phyloP scores from a whole-genome alignment of 1,140 invertebrate species.

The Oscheius sp. region DNA sequence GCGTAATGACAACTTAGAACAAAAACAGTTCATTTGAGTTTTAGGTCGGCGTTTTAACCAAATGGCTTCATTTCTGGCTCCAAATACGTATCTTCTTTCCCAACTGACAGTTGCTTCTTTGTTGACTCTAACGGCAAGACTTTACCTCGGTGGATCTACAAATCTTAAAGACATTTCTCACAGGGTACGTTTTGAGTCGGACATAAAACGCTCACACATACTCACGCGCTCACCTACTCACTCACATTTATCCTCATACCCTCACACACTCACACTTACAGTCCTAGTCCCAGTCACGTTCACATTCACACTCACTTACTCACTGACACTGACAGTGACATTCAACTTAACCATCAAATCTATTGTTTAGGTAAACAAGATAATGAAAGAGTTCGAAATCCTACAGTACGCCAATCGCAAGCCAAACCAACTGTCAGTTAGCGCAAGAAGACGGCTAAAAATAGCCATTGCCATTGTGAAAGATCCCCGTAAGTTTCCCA shows the following conservation, averaged over 20 bases:
- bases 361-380: slow-evolving; percentile 11
- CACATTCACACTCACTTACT: too few species aligned
- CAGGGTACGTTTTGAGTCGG: not conserved
- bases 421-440: slow-evolving; percentile 22
- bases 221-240: too few species aligned
- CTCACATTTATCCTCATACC: too few species aligned
- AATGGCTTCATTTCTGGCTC: slow-evolving; percentile 15
- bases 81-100: slow-evolving; percentile 15
- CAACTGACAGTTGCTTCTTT: not conserved
- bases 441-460: slow-evolving; percentile 23
- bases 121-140: not conserved
- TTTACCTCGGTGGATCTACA: not conserved
- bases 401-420: slow-evolving; percentile 10
- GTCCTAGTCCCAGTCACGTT: too few species aligned
- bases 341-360: not conserved
- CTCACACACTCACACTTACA: too few species aligned
- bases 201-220: too few species aligned
- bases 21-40: not conserved
- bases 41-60: slow-evolving; percentile 19
- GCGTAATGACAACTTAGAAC: slow-evolving; percentile 25
- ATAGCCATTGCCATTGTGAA: slow-evolving; percentile 19
- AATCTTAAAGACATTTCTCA: slow-evolving; percentile 11
- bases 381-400: slow-evolving; percentile 28
- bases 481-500: slow-evolving; percentile 19
- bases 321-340: too few species aligned